Percentiles rank a stretch among this genome's conserved stretches.
Conservation (phyloP, 2,797 vertebrate species). For the Crocidura indochinensis region DNA sequence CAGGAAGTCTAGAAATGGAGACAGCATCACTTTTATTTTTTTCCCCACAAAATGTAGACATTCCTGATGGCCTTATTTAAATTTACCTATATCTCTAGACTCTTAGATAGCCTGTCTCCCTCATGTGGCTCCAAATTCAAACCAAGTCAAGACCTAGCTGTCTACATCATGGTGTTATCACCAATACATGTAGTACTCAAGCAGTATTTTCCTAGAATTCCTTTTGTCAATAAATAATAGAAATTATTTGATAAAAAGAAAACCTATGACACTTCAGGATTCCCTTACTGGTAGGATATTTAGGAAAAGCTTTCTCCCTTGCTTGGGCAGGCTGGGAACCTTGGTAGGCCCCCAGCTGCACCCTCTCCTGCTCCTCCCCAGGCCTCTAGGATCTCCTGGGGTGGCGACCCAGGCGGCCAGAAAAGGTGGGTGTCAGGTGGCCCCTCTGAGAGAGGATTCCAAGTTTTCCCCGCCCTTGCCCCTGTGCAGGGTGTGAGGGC, state of each 20-base stretch:
- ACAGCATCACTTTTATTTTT: neutral
- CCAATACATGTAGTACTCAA: neutral
- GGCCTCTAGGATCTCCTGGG: too few species aligned
- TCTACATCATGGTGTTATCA: constrained; percentile 5
- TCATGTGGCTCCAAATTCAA: constrained; percentile 17
- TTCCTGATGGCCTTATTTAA: neutral
- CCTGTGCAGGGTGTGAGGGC: too few species aligned
- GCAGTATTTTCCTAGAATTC: neutral
- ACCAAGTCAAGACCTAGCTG: neutral
- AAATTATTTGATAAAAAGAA: constrained; percentile 44
- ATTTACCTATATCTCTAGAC: constrained; percentile 2
- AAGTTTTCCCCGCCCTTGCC: too few species aligned
- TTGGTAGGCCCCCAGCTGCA: too few species aligned
- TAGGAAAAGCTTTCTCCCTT: constrained; percentile 31
- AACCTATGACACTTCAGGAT: neutral
- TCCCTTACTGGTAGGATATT: neutral
- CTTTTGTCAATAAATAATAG: neutral
- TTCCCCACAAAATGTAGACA: neutral
- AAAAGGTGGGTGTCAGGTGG: too few species aligned
- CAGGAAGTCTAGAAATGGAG: constrained; percentile 11
- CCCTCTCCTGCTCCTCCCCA: too few species aligned
- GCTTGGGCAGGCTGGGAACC: too few species aligned
- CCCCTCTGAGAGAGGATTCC: too few species aligned
- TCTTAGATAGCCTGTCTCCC: neutral
- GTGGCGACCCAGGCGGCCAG: too few species aligned